Percentiles rank a stretch among this genome's conserved stretches.
Conservation (phyloP, 2,888 invertebrate species). For the Ariolimax columbianus region DNA sequence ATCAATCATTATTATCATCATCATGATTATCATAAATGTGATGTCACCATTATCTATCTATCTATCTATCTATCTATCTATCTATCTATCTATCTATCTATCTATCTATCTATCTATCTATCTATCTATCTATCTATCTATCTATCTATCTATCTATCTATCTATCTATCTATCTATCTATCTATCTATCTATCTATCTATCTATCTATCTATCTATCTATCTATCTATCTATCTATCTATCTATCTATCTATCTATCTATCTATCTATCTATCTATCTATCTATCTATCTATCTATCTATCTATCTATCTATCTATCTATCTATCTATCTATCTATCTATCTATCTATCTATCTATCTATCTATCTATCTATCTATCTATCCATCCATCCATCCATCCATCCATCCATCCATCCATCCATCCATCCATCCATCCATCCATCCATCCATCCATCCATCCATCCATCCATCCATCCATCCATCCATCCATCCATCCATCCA, state of each 20-base stretch:
- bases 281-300: too few species aligned
- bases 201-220: too few species aligned
- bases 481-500: neutral
- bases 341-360: too few species aligned
- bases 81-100: conserved; percentile 8
- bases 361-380: too few species aligned
- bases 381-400: too few species aligned
- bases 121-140: conserved; percentile 8
- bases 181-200: neutral
- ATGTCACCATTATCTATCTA: neutral
- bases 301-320: too few species aligned
- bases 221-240: too few species aligned
- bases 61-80: conserved; percentile 8
- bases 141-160: conserved; percentile 8
- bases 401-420: neutral
- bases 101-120: conserved; percentile 8
- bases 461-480: neutral
- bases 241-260: too few species aligned
- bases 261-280: too few species aligned
- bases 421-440: neutral
- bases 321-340: too few species aligned
- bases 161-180: conserved; percentile 1
- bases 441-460: neutral
- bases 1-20: too few species aligned
- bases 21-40: too few species aligned